Base-by-base conservation (phyloP, 2,888 invertebrate genomes). In the Matsumyia berberina region DNA sequence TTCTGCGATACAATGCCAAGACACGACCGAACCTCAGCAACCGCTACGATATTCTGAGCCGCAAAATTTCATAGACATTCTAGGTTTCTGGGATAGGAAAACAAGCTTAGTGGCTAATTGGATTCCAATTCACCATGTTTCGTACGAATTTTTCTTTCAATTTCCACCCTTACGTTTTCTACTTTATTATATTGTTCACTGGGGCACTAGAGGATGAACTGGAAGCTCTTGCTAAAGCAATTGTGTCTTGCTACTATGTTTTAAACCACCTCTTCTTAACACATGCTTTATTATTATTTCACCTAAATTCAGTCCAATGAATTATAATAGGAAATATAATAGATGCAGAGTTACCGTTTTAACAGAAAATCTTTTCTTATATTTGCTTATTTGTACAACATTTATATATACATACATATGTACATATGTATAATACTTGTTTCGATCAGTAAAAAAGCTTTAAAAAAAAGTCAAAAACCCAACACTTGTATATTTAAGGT, bases 21-120 rank as follows among this genome's bases (percentile, higher is more conserved):
- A 89, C 87, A 91, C 91, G 90, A 90, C 91, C 91, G 90, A 90
- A 90, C 89, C 88, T 89, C 88, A 89, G 89, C 89, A 89, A 89
- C 87, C 88, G 88, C 87, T 89, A 89, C 88, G 89, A 89, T 89
- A 88, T 89, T 91, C 90, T 91, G 90, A 89, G 88, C 86, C 31
- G 39, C 49, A 67, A 44, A 58, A 62, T 80, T 64, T 46, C 44
- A 51, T 74, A 88, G 88, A 86, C 87, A 88, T 88, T 88, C 87
- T 86, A 86, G 86, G 87, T 87, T 86, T 87, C 82, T 88, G 88
- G 89, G 87, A 87, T 88, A 88, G 86, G 80, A 62, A 86, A 86
- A 73, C 79, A 73, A 86, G 87, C 88, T 87, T 88, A 86, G 77
- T 69, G 86, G 69, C 90, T 91, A 91, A 91, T 91, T 91, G 91